Base-by-base conservation (phyloP, 2,113 vertebrate species). In the Epinephelus moara region DNA sequence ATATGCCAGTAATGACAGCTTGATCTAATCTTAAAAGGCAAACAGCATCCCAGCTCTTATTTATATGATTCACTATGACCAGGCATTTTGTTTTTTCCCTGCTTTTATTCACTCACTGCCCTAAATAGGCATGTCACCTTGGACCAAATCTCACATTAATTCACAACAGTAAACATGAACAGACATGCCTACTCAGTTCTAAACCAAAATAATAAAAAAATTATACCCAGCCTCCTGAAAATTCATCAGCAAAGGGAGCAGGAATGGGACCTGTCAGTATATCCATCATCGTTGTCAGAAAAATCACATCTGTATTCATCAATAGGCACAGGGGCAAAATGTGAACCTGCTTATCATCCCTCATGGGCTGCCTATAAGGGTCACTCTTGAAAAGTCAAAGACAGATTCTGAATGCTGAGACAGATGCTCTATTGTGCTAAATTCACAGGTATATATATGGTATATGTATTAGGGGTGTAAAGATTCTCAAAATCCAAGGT, bases 221-320 rank as follows among this genome's bases (percentile, higher is more conserved):
- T 3, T 8, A 37, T 6, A 13, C 14, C 19, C 6, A 25, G 21
- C 21, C 14, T 71, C 27, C 47, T 66, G n/a, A 80, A 88, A 91
- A 88, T 85, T 85, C 75, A 90, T 85, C 75, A 81, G 80, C 52
- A 81, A 66, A 66, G 62, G 75, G 67, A 84, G 57, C 62, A 72
- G 66, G 52, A 70, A 82, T 64, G 76, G 55, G 66, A 85, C 2
- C 76, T 75, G 84, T 91, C 88, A 91, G 84, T 85, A 78, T 89
- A 93, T 93, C 93, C 91, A 91, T 94, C 91, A 91, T 80, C 5
- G 7, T 86, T 89, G 88, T 93, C 87, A 91, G 87, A 90, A 86
- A 87, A 82, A 76, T 79, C 91, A 86, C 85, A 93, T 94, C 84
- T 88, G 88, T 92, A 94, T 94, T 93, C 92, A 85, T 84, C 87